These are phyloP conservation scores for Heliconius nattereri DNA, from an alignment of 1,140 invertebrate species.

Conservation along the genomic window DNA sequence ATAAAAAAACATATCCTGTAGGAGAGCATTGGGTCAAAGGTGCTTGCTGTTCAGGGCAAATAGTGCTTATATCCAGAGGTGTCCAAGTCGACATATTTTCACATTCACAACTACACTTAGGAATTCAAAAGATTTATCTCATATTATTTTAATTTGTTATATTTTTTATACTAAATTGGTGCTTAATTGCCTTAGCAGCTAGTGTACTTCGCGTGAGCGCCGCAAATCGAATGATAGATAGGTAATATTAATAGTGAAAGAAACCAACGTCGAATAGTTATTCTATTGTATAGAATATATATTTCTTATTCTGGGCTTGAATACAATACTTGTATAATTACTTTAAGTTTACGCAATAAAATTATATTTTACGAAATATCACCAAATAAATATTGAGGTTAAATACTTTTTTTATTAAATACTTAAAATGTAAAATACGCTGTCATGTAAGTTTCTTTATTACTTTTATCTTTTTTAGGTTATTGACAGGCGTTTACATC, in stretches of 20 bases:
- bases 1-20: constrained; percentile 81
- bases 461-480: too few species aligned
- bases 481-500: too few species aligned
- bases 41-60: constrained; percentile 77
- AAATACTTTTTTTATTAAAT: background rate
- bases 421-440: background rate
- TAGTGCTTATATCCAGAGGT: constrained; percentile 80
- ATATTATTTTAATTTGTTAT: background rate
- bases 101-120: constrained; percentile 29
- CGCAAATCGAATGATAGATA: constrained; percentile 25
- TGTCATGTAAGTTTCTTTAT: too few species aligned
- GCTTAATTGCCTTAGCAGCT: background rate
- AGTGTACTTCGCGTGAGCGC: constrained; percentile 29
- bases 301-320: background rate
- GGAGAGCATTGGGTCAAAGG: constrained; percentile 82
- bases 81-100: constrained; percentile 71
- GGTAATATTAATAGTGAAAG: constrained; percentile 22
- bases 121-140: constrained; percentile 12
- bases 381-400: too few species aligned
- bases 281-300: constrained; percentile 14
- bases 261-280: background rate
- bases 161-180: background rate
- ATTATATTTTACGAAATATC: background rate
- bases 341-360: background rate
- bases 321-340: constrained; percentile 3